These are phyloP conservation scores for Rhabdornis inornatus DNA, from an alignment of 2,113 vertebrate genomes.

Conservation along the genomic window DNA sequence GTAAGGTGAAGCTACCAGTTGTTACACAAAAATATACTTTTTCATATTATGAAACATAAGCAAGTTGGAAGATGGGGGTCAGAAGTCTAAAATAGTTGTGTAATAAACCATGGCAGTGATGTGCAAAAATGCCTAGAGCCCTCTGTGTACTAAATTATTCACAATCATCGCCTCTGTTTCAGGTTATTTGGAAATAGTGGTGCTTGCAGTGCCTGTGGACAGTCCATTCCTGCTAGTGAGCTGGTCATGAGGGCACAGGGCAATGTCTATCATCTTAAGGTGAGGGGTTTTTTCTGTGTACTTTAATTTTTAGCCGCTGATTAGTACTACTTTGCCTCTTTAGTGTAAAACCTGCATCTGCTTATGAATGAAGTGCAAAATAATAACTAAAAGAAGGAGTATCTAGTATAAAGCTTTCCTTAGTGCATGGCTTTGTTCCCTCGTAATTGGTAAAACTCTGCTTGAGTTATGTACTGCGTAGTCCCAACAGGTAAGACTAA, in stretches of 20 bases:
- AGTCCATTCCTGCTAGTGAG: constrained; percentile 98
- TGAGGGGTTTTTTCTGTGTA: constrained; percentile 42
- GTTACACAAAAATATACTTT: constrained; percentile 23
- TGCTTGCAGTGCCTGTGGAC: constrained; percentile 96
- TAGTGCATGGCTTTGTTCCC: not conserved
- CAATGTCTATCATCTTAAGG: constrained; percentile 99
- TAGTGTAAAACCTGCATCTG: not conserved
- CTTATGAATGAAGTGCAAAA: not conserved
- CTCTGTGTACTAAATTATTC: constrained; percentile 41
- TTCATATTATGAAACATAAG: constrained; percentile 21
- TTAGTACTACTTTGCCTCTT: not conserved
- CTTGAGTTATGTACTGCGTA: constrained; percentile 8
- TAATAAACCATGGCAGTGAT: constrained; percentile 37
- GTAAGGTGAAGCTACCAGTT: constrained; percentile 63
- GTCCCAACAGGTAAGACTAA: constrained; percentile 44
- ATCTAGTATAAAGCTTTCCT: not conserved
- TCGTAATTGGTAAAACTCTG: not conserved
- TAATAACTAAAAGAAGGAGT: not conserved
- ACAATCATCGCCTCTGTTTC: constrained; percentile 64
- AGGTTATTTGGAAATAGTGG: constrained; percentile 99
- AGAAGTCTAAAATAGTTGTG: constrained; percentile 3
- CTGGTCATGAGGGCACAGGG: constrained; percentile 99
- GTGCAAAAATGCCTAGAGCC: constrained; percentile 17
- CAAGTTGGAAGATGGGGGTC: not conserved
- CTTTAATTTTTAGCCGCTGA: not conserved